phyloP scores from a whole-genome alignment of 2,888 invertebrate genomes.

The Erebia aethiops region DNA sequence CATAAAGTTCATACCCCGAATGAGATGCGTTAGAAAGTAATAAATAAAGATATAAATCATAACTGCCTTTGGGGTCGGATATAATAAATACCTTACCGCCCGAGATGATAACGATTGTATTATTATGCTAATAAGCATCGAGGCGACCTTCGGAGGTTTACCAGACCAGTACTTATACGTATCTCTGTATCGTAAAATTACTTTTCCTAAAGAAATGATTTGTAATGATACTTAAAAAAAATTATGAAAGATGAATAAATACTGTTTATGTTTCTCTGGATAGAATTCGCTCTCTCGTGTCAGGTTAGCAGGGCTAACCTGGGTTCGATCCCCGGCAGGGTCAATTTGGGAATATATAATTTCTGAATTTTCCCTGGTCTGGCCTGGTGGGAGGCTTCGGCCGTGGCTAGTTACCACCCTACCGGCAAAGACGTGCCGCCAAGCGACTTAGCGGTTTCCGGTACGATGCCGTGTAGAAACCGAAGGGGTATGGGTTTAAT shows the following conservation, averaged over 20 bases:
- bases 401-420: too few species aligned
- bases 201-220: background rate
- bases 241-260: background rate
- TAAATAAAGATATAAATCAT: conserved; percentile 10
- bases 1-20: background rate
- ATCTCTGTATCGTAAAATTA: conserved; percentile 5
- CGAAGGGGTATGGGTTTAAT: too few species aligned
- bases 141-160: conserved; percentile 19
- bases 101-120: conserved; percentile 24
- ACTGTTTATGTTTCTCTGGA: background rate
- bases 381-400: too few species aligned
- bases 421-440: too few species aligned
- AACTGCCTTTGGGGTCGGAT: conserved; percentile 9
- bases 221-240: background rate
- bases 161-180: conserved; percentile 5
- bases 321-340: too few species aligned
- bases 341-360: too few species aligned
- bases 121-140: conserved; percentile 23
- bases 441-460: too few species aligned
- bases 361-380: too few species aligned
- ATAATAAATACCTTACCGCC: conserved; percentile 19
- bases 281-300: too few species aligned
- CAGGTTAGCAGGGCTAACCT: too few species aligned
- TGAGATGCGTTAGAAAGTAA: conserved; percentile 11
- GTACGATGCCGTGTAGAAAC: too few species aligned